Percentiles rank a stretch among this genome's conserved stretches.
These are phyloP conservation scores for Dastarcus helophoroides DNA, from an alignment of 2,888 invertebrate species.

Conservation along the genomic window DNA sequence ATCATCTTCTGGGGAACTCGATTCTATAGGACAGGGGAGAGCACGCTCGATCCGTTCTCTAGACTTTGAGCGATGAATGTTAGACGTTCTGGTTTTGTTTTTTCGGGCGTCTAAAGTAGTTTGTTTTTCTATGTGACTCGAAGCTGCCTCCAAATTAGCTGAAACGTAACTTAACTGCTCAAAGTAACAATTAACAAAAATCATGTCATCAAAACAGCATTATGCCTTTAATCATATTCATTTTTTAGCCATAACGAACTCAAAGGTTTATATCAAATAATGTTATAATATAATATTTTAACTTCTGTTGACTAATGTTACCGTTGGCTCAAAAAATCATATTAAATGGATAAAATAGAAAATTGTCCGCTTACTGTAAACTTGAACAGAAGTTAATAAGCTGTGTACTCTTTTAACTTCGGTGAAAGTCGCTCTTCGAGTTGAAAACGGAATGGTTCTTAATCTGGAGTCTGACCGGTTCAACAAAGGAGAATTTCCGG, in stretches of 20 bases:
- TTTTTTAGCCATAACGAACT: too few species aligned
- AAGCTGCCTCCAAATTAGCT: constrained; percentile 43
- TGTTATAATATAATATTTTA: too few species aligned
- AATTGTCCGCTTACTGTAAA: constrained; percentile 49
- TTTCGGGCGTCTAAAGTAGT: constrained; percentile 23
- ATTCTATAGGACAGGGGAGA: constrained; percentile 36
- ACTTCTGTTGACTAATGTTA: too few species aligned
- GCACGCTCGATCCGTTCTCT: constrained; percentile 47
- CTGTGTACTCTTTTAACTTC: constrained; percentile 68
- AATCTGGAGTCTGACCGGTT: constrained; percentile 50
- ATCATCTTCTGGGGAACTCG: constrained; percentile 39
- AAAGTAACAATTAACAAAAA: too few species aligned
- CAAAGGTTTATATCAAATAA: too few species aligned
- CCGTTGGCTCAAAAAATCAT: too few species aligned
- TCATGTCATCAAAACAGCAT: too few species aligned
- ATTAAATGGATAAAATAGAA: too few species aligned
- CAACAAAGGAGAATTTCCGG: constrained; percentile 59
- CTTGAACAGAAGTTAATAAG: constrained; percentile 50
- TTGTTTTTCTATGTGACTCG: constrained; percentile 22
- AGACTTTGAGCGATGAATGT: constrained; percentile 47
- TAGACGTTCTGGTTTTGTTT: constrained; percentile 21
- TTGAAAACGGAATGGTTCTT: constrained; percentile 68
- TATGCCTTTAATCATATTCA: too few species aligned
- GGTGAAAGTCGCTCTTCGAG: constrained; percentile 66
- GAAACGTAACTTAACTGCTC: too few species aligned